phyloP scores from a whole-genome alignment of 2,797 vertebrate species.

The Notolabrus celidotus region DNA sequence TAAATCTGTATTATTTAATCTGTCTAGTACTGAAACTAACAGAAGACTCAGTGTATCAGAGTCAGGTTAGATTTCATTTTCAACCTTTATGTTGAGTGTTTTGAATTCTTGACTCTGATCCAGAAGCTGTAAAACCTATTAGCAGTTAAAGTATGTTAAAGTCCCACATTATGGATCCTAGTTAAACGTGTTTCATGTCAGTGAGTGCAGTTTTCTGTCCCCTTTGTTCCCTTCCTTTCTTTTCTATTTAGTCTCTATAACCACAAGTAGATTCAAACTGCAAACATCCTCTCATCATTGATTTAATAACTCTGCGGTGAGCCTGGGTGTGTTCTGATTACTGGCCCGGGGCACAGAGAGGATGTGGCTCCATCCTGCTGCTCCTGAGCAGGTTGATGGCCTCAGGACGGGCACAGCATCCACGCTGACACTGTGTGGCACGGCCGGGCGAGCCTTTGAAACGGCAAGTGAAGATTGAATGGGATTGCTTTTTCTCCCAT shows the following conservation, averaged over 20 bases:
- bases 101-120: too few relatives aligned
- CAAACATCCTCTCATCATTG: conserved; percentile 4
- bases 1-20: too few relatives aligned
- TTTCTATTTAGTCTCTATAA: neutral
- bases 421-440: conserved; percentile 23
- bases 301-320: conserved; percentile 26
- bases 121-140: too few relatives aligned
- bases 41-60: too few relatives aligned
- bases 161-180: too few relatives aligned
- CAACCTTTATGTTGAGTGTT: too few relatives aligned
- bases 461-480: conserved; percentile 28
- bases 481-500: conserved; percentile 19
- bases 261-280: neutral
- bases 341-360: conserved; percentile 16
- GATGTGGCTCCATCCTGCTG: conserved; percentile 26
- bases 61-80: neutral
- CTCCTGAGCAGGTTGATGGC: conserved; percentile 36
- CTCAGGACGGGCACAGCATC: conserved; percentile 30
- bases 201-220: neutral
- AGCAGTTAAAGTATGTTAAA: too few relatives aligned
- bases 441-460: conserved; percentile 20
- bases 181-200: neutral
- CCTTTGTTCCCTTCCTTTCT: too few relatives aligned
- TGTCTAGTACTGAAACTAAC: too few relatives aligned
- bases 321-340: conserved; percentile 29